Evolutionary conservation across 2,113 vertebrate genomes (phyloP), one percentile per base, ranked within the genome.

Genomic region (Ceuthmochares aereus): DNA sequence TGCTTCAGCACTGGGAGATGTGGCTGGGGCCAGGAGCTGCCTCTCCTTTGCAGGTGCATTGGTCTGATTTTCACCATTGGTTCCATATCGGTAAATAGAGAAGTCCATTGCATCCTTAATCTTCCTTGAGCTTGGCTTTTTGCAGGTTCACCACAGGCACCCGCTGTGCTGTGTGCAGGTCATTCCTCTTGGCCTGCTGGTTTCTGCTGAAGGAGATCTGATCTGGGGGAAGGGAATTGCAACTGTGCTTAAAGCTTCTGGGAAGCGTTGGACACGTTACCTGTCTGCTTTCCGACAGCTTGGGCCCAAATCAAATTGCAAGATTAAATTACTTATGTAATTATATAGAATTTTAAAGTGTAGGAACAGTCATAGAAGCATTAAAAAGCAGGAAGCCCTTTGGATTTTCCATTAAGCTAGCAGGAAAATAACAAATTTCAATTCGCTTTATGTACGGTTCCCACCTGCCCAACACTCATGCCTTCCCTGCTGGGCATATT

Each of bases 11-110:
- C 2, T 6, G 11, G 37, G 13, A 6, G 64, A 30, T 4, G 21
- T 32, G 43, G 49, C 52, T 13, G 27, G 36, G 56, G 32, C 55
- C 58, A 22, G 69, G 23, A 34, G 37, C 88, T 40, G 20, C 79
- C 74, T 2, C 2, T 15, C 29, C 37, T 37, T 25, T 11, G 19
- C 13, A 34, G 36, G 4, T 18, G 6, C 18, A 0, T 7, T 0
- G 1, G 27, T 55, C 64, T 2, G 4, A n/a, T 59, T 4, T 2
- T 18, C 32, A 4, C 63, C 8, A 1, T 13, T 77, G 2, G 21
- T 22, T 32, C 20, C 4, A 0, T 3, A 5, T 3, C 11, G 59
- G 8, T 5, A 5, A 34, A 55, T 1, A 6, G 40, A 7, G 3
- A 27, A 40, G 29, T 15, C 30, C 47, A 12, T 3, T 0, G 36